These are phyloP conservation scores for Calidris pugnax DNA, from an alignment of 2,113 vertebrate species.

Conservation along the genomic window DNA sequence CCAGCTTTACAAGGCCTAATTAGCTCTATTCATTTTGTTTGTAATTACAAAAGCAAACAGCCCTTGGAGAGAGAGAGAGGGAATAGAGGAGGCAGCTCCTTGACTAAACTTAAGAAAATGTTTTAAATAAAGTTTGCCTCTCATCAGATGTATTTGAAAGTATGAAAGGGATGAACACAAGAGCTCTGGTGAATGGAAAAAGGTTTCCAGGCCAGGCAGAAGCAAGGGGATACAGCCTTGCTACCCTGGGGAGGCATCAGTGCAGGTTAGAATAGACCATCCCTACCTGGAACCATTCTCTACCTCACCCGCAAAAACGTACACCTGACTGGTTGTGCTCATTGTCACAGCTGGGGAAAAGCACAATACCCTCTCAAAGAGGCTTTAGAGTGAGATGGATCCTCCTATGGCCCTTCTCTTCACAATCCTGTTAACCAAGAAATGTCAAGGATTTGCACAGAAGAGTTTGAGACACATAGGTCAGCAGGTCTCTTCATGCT, in stretches of 20 bases:
- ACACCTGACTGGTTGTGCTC: fast-evolving
- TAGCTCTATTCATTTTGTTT: slow-evolving; percentile 60
- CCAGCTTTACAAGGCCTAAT: slow-evolving; percentile 56
- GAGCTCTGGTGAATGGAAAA: neutral
- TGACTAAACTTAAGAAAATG: neutral
- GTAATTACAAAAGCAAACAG: slow-evolving; percentile 56
- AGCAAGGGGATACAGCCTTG: neutral
- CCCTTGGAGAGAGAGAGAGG: neutral
- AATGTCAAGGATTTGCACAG: neutral
- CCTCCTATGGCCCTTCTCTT: neutral
- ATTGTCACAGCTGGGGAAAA: neutral
- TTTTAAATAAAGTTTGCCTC: neutral
- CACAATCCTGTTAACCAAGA: neutral
- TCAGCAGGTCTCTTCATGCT: neutral
- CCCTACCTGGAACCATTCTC: neutral
- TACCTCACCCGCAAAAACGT: neutral
- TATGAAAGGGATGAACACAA: neutral
- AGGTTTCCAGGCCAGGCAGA: neutral
- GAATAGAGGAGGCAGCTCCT: slow-evolving; percentile 12
- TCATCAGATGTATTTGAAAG: neutral
- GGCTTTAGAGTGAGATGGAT: neutral
- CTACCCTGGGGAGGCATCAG: neutral
- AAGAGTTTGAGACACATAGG: neutral
- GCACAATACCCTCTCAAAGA: neutral
- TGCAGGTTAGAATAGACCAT: neutral